Evolutionary conservation across 2,888 invertebrate species (phyloP), one percentile per base, ranked within the genome.

Genomic region (Eupithecia tripunctaria): DNA sequence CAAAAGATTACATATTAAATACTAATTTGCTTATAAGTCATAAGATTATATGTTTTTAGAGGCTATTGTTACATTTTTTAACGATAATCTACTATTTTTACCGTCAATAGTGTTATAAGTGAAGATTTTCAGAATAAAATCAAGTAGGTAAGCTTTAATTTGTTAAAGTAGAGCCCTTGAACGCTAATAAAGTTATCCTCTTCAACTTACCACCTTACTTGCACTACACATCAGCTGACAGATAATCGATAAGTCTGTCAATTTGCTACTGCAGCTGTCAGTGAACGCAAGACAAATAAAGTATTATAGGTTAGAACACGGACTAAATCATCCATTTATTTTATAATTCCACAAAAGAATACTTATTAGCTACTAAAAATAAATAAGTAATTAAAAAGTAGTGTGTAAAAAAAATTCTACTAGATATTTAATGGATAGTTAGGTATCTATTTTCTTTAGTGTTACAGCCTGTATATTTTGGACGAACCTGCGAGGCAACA

Each of bases 371-470:
- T 67, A 67, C 60, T 78, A 77, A 75, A 74, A 36, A 36, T 21
- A 21, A 41, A 7, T 29, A 18, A 73, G 77, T 82, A 82, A 79
- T 79, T 71, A 79, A 78, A 71, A 8, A 71, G 85, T 88, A 88
- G 85, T 82, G 83, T 86, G 85, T 84, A 85, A 87, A 88, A 84
- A n/a, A 81, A 81, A 82, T 83, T 82, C 81, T 85, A 86, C 88
- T 84, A 75, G 63, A 70, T 78, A 71, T 73, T 59, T 18, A 76
- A 73, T 73, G 63, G 60, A 72, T 76, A 76, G 86, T 87, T 84
- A 76, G 86, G 87, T 84, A 87, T 91, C 91, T 92, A 93, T 92
- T 92, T 91, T 89, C 89, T 88, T 90, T 89, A 87, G 88, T 85
- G 85, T 85, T 87, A 89, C 85, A 84, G 14, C 56, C 29, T 36